Conservation (phyloP, 2,888 invertebrate species). For the Rhagium mordax region DNA sequence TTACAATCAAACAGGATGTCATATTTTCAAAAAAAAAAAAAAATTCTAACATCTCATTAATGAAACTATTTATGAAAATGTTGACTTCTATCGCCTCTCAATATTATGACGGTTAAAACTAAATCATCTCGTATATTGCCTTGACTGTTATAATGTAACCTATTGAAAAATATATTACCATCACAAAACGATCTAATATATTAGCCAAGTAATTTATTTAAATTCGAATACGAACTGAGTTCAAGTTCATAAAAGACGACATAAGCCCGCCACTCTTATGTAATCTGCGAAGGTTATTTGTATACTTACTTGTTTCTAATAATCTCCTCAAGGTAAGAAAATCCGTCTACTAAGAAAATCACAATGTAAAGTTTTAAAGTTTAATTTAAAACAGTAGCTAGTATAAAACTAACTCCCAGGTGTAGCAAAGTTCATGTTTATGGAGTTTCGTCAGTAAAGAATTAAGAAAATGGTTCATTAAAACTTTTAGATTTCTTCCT, state of each 20-base stretch:
- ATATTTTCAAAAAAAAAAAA: no score
- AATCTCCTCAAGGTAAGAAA: slow-evolving; percentile 16
- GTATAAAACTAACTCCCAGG: slow-evolving; percentile 14
- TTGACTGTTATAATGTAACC: no score
- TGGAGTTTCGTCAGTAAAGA: slow-evolving; percentile 13
- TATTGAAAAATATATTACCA: no score
- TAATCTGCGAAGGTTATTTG: neutral
- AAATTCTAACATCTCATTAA: no score
- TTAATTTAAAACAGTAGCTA: slow-evolving; percentile 17
- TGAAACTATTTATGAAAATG: no score
- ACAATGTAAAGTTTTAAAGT: slow-evolving; percentile 17
- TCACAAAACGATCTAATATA: no score
- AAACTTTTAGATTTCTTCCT: slow-evolving; percentile 19
- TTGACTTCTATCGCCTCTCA: no score
- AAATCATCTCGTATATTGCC: no score
- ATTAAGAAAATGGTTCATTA: slow-evolving; percentile 5
- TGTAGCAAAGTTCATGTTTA: slow-evolving; percentile 12
- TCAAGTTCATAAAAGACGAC: neutral
- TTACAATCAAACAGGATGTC: no score
- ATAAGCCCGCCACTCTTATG: neutral
- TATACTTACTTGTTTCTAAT: slow-evolving; percentile 6
- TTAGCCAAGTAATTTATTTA: no score
- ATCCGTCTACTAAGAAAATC: slow-evolving; percentile 7
- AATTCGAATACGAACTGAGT: no score
- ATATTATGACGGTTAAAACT: no score